phyloP scores from a whole-genome alignment of 2,113 vertebrate species.

The Myxocyprinus asiaticus region DNA sequence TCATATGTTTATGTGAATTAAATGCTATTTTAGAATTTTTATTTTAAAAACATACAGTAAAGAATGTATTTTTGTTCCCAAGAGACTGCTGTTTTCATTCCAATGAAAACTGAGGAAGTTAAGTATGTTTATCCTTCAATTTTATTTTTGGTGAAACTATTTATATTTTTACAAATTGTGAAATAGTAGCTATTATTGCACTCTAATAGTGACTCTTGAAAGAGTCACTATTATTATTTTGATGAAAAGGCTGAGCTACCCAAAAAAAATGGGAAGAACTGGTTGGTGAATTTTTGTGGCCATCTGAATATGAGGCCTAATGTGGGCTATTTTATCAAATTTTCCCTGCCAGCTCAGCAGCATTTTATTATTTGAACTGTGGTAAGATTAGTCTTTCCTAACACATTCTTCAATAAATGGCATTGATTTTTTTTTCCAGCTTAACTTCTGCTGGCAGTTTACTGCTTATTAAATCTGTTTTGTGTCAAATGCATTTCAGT shows the following conservation, averaged over 20 bases:
- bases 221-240: conserved; percentile 30
- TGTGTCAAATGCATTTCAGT: background rate
- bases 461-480: background rate
- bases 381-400: background rate
- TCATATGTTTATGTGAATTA: background rate
- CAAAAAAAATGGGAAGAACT: conserved; percentile 32
- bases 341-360: conserved; percentile 8
- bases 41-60: background rate
- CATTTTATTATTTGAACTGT: background rate
- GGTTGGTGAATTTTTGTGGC: conserved; percentile 32
- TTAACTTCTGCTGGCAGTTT: background rate
- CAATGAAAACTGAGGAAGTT: background rate
- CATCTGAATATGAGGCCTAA: conserved; percentile 35
- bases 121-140: background rate
- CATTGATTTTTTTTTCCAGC: background rate
- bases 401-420: conserved; percentile 4
- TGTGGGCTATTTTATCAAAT: conserved; percentile 29
- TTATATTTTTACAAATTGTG: conserved; percentile 9
- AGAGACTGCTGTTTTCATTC: conserved; percentile 15
- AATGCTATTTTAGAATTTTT: background rate
- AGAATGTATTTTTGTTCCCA: background rate
- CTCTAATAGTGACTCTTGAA: conserved; percentile 24
- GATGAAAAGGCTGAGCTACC: conserved; percentile 7
- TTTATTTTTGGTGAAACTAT: background rate
- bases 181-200: conserved; percentile 12